A percentile compares a stretch with the other conserved stretches of the same genome.
Conservation (phyloP, 2,888 invertebrate genomes). For the Drosophila longiperda region DNA sequence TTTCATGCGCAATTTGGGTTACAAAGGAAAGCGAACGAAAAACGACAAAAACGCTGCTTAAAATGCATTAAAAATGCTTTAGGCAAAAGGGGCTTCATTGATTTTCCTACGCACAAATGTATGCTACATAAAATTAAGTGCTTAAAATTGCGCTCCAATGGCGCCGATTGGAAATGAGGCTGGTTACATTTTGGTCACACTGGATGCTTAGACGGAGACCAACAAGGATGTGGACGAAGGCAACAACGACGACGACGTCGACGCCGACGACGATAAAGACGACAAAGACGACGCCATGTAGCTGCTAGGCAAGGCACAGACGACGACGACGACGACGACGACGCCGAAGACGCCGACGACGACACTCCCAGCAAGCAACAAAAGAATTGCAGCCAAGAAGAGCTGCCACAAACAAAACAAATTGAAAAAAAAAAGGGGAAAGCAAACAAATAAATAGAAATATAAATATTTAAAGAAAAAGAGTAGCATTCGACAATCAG, state of each 20-base stretch:
- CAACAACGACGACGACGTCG: conserved; percentile 18
- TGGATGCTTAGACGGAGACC: conserved; percentile 29
- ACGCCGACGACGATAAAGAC: conserved; percentile 34
- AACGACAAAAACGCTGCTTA: conserved; percentile 67
- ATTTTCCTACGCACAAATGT: conserved; percentile 76
- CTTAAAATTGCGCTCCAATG: conserved; percentile 32
- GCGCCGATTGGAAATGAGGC: conserved; percentile 32
- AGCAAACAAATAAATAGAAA: neutral
- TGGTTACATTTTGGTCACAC: conserved; percentile 26
- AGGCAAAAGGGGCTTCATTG: conserved; percentile 65
- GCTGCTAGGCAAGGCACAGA: conserved; percentile 38
- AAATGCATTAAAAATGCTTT: conserved; percentile 76
- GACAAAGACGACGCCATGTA: conserved; percentile 54
- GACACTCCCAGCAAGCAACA: conserved; percentile 14
- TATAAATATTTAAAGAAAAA: neutral
- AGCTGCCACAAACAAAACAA: neutral
- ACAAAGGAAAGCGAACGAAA: conserved; percentile 62
- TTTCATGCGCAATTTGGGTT: conserved; percentile 80
- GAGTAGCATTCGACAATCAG: conserved; percentile 20
- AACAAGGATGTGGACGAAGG: conserved; percentile 46
- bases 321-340: conserved; percentile 5
- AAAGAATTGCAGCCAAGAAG: conserved; percentile 17
- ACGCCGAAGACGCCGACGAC: conserved; percentile 27
- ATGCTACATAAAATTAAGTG: conserved; percentile 56
- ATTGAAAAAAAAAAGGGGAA: neutral